A percentile compares a stretch with the other conserved stretches of the same genome.
phyloP scores from a whole-genome alignment of 1,140 invertebrate species.

The Olivierus martensii region DNA sequence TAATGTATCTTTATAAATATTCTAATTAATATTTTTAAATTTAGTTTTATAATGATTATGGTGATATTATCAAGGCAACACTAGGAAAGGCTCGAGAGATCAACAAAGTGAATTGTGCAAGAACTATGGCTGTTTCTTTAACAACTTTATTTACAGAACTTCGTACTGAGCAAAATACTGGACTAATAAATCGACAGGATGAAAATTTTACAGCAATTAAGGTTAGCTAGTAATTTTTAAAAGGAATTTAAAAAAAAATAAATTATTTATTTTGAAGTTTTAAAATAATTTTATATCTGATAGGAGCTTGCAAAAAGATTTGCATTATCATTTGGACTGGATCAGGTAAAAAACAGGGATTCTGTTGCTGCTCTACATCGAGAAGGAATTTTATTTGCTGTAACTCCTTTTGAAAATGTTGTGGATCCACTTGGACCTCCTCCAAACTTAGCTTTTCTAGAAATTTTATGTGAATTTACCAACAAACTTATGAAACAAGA shows the following conservation, averaged over 20 bases:
- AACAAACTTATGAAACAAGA: conserved; percentile 93
- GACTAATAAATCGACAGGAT: conserved; percentile 35
- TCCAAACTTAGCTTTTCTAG: conserved; percentile 78
- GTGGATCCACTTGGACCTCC: conserved; percentile 61
- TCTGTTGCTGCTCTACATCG: conserved; percentile 91
- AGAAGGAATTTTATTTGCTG: conserved; percentile 82
- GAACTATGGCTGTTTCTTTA: conserved; percentile 85
- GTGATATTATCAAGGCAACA: conserved; percentile 98
- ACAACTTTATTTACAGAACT: conserved; percentile 68
- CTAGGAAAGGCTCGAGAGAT: conserved; percentile 93
- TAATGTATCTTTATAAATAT: too few species aligned
- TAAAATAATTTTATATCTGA: neutral
- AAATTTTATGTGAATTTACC: conserved; percentile 90
- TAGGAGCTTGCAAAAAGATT: conserved; percentile 91
- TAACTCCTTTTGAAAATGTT: conserved; percentile 47
- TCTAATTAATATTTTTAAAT: too few species aligned
- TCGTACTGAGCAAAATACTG: conserved; percentile 34
- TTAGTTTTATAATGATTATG: conserved; percentile 94
- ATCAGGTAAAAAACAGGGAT: conserved; percentile 94
- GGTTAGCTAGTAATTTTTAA: conserved; percentile 32
- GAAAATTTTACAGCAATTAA: conserved; percentile 76
- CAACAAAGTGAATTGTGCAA: conserved; percentile 89
- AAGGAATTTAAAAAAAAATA: too few species aligned
- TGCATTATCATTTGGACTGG: conserved; percentile 90
- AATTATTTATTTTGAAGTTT: neutral